A percentile compares a stretch with the other conserved stretches of the same genome.
Conservation (phyloP, 1,140 invertebrate species). For the Forficula auricularia region DNA sequence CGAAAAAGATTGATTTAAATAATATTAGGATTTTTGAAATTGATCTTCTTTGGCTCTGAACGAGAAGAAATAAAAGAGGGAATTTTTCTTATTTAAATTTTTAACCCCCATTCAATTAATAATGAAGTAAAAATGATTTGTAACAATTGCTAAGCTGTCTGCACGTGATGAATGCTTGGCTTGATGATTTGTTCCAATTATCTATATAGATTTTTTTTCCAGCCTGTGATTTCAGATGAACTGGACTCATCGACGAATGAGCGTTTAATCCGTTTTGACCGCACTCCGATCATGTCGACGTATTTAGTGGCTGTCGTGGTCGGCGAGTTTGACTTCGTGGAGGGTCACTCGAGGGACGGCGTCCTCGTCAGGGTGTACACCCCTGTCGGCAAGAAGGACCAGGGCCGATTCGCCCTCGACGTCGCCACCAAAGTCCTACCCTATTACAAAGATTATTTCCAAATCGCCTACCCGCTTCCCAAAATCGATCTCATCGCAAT, state of each 20-base stretch:
- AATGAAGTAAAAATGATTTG: too few relatives aligned
- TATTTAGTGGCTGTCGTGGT: slow-evolving; percentile 85
- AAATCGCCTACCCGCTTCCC: slow-evolving; percentile 85
- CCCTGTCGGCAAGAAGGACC: slow-evolving; percentile 76
- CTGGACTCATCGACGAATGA: slow-evolving; percentile 29
- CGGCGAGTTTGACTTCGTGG: slow-evolving; percentile 87
- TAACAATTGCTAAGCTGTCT: too few relatives aligned
- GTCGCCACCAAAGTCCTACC: slow-evolving; percentile 70
- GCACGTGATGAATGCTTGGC: too few relatives aligned
- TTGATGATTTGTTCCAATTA: too few relatives aligned
- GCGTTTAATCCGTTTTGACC: slow-evolving; percentile 52
- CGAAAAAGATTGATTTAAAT: too few relatives aligned
- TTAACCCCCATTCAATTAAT: too few relatives aligned
- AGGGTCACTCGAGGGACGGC: slow-evolving; percentile 60
- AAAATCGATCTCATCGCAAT: slow-evolving; percentile 93
- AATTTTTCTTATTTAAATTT: too few relatives aligned
- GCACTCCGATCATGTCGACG: slow-evolving; percentile 88
- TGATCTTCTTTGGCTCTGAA: too few relatives aligned
- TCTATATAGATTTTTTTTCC: slow-evolving; percentile 13
- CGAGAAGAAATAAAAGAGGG: too few relatives aligned
- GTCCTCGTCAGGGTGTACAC: slow-evolving; percentile 81
- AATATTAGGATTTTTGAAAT: too few relatives aligned
- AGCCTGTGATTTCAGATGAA: slow-evolving; percentile 45
- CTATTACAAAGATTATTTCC: slow-evolving; percentile 88
- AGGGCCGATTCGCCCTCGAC: slow-evolving; percentile 79